Conservation (phyloP, 2,888 invertebrate species). For the Athalia circularis region DNA sequence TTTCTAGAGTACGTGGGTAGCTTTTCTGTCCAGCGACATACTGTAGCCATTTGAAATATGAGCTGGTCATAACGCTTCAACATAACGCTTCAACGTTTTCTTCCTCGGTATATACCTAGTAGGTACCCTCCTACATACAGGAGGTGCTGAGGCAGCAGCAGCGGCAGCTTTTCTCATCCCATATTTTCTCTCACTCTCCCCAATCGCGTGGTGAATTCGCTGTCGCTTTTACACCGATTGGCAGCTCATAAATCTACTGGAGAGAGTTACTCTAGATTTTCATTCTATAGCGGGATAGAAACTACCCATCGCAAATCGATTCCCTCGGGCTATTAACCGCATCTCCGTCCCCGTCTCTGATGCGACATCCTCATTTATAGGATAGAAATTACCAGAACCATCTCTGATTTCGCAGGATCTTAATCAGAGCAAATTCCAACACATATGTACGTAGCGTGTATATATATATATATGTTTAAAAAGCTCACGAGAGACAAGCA, state of each 20-base stretch:
- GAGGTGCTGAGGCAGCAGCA: constrained; percentile 56
- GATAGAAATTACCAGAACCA: too few species aligned
- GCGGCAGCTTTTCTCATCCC: neutral
- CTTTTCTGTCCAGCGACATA: constrained; percentile 39
- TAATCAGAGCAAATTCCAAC: too few species aligned
- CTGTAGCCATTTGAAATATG: constrained; percentile 46
- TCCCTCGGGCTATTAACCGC: too few species aligned
- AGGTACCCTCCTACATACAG: constrained; percentile 40
- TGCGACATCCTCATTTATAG: too few species aligned
- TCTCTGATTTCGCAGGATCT: too few species aligned
- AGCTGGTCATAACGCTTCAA: constrained; percentile 47
- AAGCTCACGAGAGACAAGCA: too few species aligned
- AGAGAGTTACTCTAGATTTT: constrained; percentile 47
- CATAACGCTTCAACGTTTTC: constrained; percentile 49
- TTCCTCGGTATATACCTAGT: neutral
- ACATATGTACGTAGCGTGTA: too few species aligned
- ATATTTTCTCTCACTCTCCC: neutral
- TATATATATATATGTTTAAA: too few species aligned
- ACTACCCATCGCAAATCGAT: too few species aligned
- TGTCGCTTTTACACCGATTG: constrained; percentile 51
- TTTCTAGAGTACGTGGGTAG: neutral
- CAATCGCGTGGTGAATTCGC: neutral
- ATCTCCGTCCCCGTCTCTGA: too few species aligned
- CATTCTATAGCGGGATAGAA: neutral
- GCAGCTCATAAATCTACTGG: constrained; percentile 56